A percentile compares a stretch with the other conserved stretches of the same genome.
These are phyloP conservation scores for Aphidius gifuensis DNA, from an alignment of 1,140 invertebrate genomes.

Conservation along the genomic window DNA sequence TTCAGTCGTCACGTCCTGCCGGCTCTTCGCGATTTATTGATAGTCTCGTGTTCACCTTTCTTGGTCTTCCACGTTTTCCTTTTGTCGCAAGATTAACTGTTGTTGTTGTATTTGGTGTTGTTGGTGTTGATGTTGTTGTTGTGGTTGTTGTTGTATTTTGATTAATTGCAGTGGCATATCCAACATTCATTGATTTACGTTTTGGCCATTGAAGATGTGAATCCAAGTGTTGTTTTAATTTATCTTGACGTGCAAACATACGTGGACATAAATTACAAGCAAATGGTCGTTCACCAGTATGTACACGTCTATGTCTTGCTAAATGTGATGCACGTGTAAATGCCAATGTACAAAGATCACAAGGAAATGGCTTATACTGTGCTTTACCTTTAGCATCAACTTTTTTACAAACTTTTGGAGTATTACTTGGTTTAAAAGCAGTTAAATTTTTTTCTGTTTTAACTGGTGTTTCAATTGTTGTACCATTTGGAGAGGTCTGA, in stretches of 20 bases:
- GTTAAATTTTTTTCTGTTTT: constrained; percentile 17
- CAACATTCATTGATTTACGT: constrained; percentile 30
- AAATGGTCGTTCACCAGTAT: constrained; percentile 61
- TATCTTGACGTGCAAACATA: constrained; percentile 64
- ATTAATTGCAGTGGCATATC: not conserved
- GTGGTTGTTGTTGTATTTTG: constrained; percentile 2
- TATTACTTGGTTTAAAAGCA: constrained; percentile 15
- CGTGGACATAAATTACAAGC: constrained; percentile 61
- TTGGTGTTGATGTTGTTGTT: constrained; percentile 2
- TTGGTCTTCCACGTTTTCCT: constrained; percentile 45
- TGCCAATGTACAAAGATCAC: constrained; percentile 54
- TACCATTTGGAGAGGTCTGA: constrained; percentile 33
- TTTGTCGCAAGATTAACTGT: constrained; percentile 26
- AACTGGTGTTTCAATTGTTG: too few species aligned
- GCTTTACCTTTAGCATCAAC: constrained; percentile 29
- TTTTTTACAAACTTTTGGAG: constrained; percentile 29
- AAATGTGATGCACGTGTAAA: constrained; percentile 69
- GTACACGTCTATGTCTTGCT: constrained; percentile 68
- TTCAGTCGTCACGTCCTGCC: constrained; percentile 24
- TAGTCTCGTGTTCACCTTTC: constrained; percentile 38
- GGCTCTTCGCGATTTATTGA: constrained; percentile 23
- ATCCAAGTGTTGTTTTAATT: constrained; percentile 59
- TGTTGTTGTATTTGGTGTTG: constrained; percentile 10
- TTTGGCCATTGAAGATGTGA: constrained; percentile 51
- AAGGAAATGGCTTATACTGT: constrained; percentile 53